These are phyloP conservation scores for Halocynthia roretzi DNA, from an alignment of 23 tunicate species.

Conservation along the genomic window DNA sequence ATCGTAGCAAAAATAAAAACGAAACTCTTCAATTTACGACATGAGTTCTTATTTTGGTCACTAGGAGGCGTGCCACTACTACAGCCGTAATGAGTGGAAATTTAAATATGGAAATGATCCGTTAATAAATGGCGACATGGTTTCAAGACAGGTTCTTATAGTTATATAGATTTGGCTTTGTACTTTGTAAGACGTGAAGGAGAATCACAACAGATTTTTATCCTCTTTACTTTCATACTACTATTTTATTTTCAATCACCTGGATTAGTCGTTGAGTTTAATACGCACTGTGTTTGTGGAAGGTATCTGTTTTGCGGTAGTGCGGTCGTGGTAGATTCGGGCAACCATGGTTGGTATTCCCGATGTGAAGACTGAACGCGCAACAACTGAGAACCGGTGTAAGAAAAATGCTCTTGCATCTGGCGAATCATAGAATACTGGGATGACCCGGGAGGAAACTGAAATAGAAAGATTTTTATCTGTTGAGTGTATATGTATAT, in stretches of 20 bases:
- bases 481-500: neutral
- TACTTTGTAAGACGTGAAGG: too few species aligned
- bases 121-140: too few species aligned
- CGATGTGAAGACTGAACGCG: neutral
- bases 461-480: neutral
- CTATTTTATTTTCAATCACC: neutral
- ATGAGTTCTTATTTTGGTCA: too few species aligned
- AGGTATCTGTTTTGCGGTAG: too few species aligned
- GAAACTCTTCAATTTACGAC: neutral
- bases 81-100: too few species aligned
- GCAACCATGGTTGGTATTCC: conserved; percentile 3
- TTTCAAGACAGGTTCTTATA: too few species aligned
- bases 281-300: too few species aligned
- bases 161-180: too few species aligned
- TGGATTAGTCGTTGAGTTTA: neutral
- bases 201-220: too few species aligned
- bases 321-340: neutral
- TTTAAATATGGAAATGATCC: too few species aligned
- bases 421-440: conserved; percentile 1
- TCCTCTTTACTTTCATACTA: neutral
- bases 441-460: neutral
- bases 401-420: conserved; percentile 12
- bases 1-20: neutral
- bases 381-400: neutral
- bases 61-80: too few species aligned